Percentiles rank a stretch among this genome's conserved stretches.
Evolutionary conservation across 1,140 invertebrate species (phyloP).

Genomic region (Caenorhabditis inopinata): DNA sequence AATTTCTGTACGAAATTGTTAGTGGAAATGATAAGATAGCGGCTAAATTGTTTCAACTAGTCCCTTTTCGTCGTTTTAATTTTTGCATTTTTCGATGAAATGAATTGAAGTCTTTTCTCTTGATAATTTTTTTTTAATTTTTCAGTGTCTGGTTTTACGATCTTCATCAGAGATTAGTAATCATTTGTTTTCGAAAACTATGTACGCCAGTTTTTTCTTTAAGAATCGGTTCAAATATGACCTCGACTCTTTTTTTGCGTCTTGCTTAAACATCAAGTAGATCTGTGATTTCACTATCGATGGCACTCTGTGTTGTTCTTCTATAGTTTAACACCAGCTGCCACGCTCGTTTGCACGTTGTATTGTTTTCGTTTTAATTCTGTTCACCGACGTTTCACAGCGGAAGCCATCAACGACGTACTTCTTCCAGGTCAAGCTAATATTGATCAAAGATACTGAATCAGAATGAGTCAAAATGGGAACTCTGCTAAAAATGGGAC

Average conservation of each 20-base stretch:
- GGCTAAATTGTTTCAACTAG: too few species aligned
- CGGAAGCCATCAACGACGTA: too few species aligned
- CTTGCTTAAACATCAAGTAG: background rate
- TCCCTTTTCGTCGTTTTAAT: too few species aligned
- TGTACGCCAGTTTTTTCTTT: background rate
- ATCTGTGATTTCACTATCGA: background rate
- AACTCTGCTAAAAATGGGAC: background rate
- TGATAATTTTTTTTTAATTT: too few species aligned
- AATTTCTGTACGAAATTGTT: too few species aligned
- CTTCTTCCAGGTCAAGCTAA: too few species aligned
- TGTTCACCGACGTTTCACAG: too few species aligned
- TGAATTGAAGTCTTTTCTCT: too few species aligned
- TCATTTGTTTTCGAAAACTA: background rate
- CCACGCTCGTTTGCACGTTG: too few species aligned
- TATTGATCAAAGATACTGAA: background rate
- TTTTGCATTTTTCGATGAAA: too few species aligned
- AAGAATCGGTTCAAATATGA: background rate
- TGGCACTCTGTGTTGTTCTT: background rate
- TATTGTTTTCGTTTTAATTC: background rate
- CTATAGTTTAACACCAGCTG: background rate
- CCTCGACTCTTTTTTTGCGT: background rate
- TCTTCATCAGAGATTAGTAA: too few species aligned
- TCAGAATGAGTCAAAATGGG: background rate
- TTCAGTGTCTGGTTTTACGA: conserved; percentile 4
- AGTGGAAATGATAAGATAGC: background rate